Conservation (phyloP, 2,888 invertebrate species). For the Saturnia pavonia region DNA sequence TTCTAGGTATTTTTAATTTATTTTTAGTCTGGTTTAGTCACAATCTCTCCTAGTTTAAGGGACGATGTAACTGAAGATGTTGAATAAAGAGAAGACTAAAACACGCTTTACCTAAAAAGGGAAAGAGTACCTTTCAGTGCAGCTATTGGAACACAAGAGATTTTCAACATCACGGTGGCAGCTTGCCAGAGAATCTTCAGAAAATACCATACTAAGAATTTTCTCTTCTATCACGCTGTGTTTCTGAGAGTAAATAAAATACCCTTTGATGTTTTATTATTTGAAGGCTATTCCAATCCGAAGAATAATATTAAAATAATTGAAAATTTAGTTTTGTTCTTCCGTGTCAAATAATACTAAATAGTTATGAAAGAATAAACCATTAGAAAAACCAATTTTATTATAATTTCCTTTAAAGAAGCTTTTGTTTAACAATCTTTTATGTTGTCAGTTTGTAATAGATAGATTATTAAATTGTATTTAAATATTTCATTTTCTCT, state of each 20-base stretch:
- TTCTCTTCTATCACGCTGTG: not conserved
- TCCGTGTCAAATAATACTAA: too few relatives aligned
- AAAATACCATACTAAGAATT: not conserved
- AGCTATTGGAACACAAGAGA: not conserved
- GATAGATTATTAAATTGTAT: not conserved
- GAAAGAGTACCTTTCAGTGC: too few relatives aligned
- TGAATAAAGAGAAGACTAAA: not conserved
- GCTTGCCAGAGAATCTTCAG: not conserved
- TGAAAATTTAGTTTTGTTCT: too few relatives aligned
- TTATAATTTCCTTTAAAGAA: too few relatives aligned
- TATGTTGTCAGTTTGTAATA: too few relatives aligned
- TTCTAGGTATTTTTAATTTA: conserved; percentile 21
- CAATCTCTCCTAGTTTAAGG: not conserved
- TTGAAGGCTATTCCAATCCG: too few relatives aligned
- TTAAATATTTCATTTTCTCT: conserved; percentile 15
- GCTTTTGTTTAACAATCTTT: too few relatives aligned
- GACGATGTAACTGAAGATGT: not conserved
- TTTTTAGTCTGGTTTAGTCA: not conserved
- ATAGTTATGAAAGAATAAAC: too few relatives aligned
- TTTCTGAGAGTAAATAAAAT: not conserved
- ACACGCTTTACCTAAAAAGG: too few relatives aligned
- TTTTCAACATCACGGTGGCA: not conserved
- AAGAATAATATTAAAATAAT: too few relatives aligned
- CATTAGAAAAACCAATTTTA: too few relatives aligned
- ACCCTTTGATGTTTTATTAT: too few relatives aligned